A percentile compares a stretch with the other conserved stretches of the same genome.
These are phyloP conservation scores for Nomada fucata DNA, from an alignment of 2,888 invertebrate species.

Conservation along the genomic window DNA sequence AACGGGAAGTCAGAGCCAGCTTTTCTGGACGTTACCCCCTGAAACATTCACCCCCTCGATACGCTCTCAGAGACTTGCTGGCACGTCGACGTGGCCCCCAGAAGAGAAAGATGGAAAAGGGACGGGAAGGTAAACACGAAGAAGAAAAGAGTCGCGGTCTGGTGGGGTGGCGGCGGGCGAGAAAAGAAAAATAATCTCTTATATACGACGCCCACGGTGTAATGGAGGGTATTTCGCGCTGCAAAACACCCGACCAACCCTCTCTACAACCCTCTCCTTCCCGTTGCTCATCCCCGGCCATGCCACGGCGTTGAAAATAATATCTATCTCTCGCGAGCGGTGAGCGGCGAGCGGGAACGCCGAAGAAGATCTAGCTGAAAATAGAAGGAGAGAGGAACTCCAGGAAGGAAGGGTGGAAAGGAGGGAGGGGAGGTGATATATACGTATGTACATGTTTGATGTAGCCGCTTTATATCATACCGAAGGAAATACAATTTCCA, in stretches of 20 bases:
- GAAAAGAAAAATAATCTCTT: constrained; percentile 81
- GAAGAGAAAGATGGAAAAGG: constrained; percentile 41
- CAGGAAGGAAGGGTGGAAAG: not conserved
- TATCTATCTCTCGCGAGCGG: constrained; percentile 76
- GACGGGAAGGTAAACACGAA: constrained; percentile 54
- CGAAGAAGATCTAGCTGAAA: constrained; percentile 36
- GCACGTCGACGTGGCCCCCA: constrained; percentile 61
- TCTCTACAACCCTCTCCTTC: constrained; percentile 62
- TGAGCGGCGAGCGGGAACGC: constrained; percentile 52
- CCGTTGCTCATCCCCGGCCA: constrained; percentile 62
- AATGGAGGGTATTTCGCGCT: constrained; percentile 82
- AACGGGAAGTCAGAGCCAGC: constrained; percentile 10
- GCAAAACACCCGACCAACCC: constrained; percentile 79
- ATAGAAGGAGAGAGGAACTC: constrained; percentile 19
- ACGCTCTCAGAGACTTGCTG: constrained; percentile 62
- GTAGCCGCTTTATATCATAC: constrained; percentile 60
- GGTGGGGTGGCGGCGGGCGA: constrained; percentile 48
- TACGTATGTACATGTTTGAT: constrained; percentile 55
- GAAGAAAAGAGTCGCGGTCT: constrained; percentile 33
- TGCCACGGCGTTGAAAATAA: constrained; percentile 78
- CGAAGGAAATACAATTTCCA: constrained; percentile 67
- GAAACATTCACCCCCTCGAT: constrained; percentile 33
- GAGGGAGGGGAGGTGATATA: not conserved
- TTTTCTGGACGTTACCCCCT: constrained; percentile 56
- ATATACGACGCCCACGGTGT: constrained; percentile 79